phyloP scores from a whole-genome alignment of 1,140 invertebrate genomes.

The Araneus ventricosus region DNA sequence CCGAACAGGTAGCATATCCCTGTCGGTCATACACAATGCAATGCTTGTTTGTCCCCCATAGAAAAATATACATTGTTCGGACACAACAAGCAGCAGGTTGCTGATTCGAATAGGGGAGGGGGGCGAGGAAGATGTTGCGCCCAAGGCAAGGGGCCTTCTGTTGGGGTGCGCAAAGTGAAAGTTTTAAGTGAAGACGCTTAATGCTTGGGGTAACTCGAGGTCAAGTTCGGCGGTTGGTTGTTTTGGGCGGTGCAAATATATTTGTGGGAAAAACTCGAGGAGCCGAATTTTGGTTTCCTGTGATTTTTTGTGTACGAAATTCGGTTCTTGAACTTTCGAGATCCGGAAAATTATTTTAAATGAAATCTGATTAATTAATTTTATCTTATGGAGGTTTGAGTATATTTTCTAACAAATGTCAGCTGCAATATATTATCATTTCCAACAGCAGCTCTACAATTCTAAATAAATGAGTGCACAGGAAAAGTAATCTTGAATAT shows the following conservation, averaged over 20 bases:
- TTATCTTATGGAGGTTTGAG: background rate
- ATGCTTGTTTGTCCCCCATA: background rate
- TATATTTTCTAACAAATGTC: too few relatives aligned
- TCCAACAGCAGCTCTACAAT: background rate
- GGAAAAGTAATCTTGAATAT: background rate
- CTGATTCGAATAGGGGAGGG: background rate
- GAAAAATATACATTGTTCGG: background rate
- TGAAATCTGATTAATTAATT: background rate
- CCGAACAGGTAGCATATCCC: background rate
- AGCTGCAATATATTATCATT: too few relatives aligned
- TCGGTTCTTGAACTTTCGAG: background rate
- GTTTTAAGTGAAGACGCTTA: background rate
- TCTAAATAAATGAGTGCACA: background rate
- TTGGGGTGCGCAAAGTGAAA: background rate
- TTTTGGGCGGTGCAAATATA: background rate
- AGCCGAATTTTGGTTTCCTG: background rate
- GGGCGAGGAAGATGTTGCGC: background rate
- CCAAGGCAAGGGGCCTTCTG: background rate
- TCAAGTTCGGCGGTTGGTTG: background rate
- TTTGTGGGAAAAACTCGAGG: background rate
- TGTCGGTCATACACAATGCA: background rate
- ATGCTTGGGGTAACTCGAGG: background rate
- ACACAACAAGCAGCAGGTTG: background rate
- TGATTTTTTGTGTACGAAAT: conserved; percentile 16
- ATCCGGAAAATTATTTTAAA: background rate